These are phyloP conservation scores for Carollia perspicillata DNA, from an alignment of 2,113 vertebrate species.

Conservation along the genomic window DNA sequence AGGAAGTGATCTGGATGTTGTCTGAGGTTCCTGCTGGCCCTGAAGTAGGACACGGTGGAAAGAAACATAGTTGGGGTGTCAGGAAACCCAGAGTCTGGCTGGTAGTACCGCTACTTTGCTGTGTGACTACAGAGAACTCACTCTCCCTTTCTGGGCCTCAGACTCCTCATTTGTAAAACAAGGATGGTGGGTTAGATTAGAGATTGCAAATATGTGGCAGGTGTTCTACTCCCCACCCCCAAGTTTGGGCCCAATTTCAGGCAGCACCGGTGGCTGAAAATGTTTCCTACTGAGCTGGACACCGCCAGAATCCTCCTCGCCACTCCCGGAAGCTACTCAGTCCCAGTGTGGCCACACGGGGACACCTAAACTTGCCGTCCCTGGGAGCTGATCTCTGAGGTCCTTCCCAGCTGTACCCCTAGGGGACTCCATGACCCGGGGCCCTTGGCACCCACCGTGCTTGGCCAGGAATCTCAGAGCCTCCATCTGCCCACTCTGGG, in stretches of 20 bases:
- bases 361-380: not conserved
- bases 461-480: slow-evolving; percentile 88
- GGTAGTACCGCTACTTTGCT: not conserved
- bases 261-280: fast-evolving
- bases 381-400: not conserved
- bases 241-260: not conserved
- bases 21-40: not conserved
- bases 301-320: not conserved
- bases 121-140: not conserved
- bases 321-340: fast-evolving
- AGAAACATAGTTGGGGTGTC: not conserved
- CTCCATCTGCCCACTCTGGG: slow-evolving; percentile 90
- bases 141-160: slow-evolving; percentile 3
- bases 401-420: not conserved
- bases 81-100: not conserved
- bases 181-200: not conserved
- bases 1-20: not conserved
- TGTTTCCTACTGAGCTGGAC: not conserved
- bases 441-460: slow-evolving; percentile 78
- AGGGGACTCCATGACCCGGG: not conserved
- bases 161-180: slow-evolving; percentile 15
- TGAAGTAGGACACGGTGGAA: not conserved
- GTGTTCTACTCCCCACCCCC: not conserved
- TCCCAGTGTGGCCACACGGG: not conserved
- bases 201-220: fast-evolving